phyloP scores from a whole-genome alignment of 2,888 invertebrate species.

The Drosophila atripex region DNA sequence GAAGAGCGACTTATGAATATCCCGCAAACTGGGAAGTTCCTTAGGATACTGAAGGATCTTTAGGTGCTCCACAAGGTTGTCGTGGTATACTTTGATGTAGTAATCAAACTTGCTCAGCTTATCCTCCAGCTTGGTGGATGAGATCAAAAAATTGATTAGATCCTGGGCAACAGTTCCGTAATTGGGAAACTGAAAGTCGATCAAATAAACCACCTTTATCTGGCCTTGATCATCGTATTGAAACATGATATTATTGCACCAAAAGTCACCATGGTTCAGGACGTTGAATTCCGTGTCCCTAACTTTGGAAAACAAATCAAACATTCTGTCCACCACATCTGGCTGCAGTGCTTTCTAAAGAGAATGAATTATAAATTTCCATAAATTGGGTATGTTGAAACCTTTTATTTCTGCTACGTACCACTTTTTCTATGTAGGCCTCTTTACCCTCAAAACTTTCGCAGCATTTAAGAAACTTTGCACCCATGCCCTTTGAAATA shows the following conservation, averaged over 20 bases:
- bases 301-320: constrained; percentile 1
- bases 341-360: constrained; percentile 48
- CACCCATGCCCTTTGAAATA: constrained; percentile 20
- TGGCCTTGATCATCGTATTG: constrained; percentile 66
- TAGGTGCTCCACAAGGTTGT: constrained; percentile 70
- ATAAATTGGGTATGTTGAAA: neutral
- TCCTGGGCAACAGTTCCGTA: constrained; percentile 77
- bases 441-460: constrained; percentile 47
- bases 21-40: constrained; percentile 68
- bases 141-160: constrained; percentile 76
- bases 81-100: constrained; percentile 77
- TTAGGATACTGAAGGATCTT: constrained; percentile 72
- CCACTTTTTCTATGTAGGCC: constrained; percentile 62
- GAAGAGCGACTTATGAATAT: constrained; percentile 69
- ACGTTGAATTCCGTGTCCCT: constrained; percentile 71
- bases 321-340: constrained; percentile 44
- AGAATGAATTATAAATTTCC: neutral
- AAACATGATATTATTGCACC: constrained; percentile 80
- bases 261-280: constrained; percentile 75
- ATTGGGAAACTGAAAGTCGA: constrained; percentile 77
- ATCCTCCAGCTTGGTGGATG: constrained; percentile 75
- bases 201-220: constrained; percentile 67
- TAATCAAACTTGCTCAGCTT: constrained; percentile 79
- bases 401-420: constrained; percentile 33
- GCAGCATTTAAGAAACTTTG: constrained; percentile 44